A percentile compares a stretch with the other conserved stretches of the same genome.
These are phyloP conservation scores for Chlorodrepanis virens DNA, from an alignment of 2,113 vertebrate genomes.

Conservation along the genomic window DNA sequence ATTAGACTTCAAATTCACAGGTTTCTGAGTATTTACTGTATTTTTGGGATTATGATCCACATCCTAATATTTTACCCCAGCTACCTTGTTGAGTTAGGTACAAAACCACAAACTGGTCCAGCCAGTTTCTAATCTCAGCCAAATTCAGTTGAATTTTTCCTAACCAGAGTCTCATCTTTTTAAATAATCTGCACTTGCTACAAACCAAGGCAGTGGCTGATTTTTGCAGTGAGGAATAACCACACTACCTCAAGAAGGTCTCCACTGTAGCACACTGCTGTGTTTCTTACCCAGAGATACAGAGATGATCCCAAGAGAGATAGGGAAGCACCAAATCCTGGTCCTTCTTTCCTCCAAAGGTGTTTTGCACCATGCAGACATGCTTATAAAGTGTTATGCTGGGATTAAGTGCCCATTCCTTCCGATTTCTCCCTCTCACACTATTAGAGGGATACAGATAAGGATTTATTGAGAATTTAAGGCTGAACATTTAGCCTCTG, in stretches of 20 bases:
- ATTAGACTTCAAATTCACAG: background rate
- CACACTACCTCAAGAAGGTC: background rate
- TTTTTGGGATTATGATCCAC: background rate
- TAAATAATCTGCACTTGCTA: background rate
- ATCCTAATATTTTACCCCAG: background rate
- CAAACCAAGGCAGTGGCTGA: background rate
- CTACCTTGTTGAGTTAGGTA: background rate
- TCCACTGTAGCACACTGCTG: background rate
- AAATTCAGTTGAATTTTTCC: background rate
- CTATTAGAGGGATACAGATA: background rate
- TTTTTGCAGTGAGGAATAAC: background rate
- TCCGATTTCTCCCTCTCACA: background rate
- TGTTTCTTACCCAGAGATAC: too few relatives aligned
- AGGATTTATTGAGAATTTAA: background rate
- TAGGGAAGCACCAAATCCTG: background rate
- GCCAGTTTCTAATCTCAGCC: background rate
- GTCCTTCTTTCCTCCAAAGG: background rate
- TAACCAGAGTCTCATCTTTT: background rate
- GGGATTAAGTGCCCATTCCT: background rate
- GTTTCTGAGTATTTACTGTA: background rate
- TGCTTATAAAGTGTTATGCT: fast-evolving
- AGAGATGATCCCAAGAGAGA: background rate
- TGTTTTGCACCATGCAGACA: background rate
- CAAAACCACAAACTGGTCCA: background rate
- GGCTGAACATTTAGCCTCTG: background rate